These are phyloP conservation scores for Cheumatopsyche charites DNA, from an alignment of 1,140 invertebrate genomes.

Conservation along the genomic window DNA sequence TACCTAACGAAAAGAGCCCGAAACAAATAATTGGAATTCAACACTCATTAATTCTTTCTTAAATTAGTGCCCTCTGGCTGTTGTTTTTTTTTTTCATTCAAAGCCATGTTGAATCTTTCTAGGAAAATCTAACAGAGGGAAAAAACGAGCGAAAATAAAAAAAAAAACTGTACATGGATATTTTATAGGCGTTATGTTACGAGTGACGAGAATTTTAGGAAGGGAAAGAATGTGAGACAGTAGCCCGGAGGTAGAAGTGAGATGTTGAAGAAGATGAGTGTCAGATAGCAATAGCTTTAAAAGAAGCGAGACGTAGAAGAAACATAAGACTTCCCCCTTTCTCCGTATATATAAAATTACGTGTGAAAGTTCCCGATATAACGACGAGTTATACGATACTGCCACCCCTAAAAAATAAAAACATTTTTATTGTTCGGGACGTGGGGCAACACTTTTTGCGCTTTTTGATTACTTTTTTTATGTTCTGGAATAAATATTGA, in stretches of 20 bases:
- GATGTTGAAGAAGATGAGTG: slow-evolving; percentile 34
- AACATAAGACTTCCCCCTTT: slow-evolving; percentile 21
- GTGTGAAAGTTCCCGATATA: slow-evolving; percentile 33
- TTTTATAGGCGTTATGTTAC: too few species aligned
- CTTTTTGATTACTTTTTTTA: slow-evolving; percentile 39
- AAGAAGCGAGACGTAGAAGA: slow-evolving; percentile 12
- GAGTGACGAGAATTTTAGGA: background rate
- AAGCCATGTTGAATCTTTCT: background rate
- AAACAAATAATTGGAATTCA: slow-evolving; percentile 3
- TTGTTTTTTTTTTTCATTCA: background rate
- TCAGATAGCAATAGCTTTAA: slow-evolving; percentile 34
- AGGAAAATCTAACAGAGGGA: background rate
- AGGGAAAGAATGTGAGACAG: background rate
- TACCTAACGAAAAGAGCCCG: background rate
- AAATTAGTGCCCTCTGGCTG: background rate
- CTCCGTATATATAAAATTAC: slow-evolving; percentile 31
- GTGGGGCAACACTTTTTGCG: slow-evolving; percentile 9
- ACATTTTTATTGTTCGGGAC: slow-evolving; percentile 33
- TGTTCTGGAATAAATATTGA: slow-evolving; percentile 27
- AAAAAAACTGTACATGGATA: too few species aligned
- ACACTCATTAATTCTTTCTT: background rate
- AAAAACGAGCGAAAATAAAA: too few species aligned
- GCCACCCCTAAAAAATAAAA: slow-evolving; percentile 27
- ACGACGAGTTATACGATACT: slow-evolving; percentile 33
- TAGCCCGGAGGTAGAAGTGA: slow-evolving; percentile 25